Evolutionary conservation across 2,113 vertebrate genomes (phyloP), one percentile per base, ranked within the genome.

Genomic region (Eptesicus fuscus): DNA sequence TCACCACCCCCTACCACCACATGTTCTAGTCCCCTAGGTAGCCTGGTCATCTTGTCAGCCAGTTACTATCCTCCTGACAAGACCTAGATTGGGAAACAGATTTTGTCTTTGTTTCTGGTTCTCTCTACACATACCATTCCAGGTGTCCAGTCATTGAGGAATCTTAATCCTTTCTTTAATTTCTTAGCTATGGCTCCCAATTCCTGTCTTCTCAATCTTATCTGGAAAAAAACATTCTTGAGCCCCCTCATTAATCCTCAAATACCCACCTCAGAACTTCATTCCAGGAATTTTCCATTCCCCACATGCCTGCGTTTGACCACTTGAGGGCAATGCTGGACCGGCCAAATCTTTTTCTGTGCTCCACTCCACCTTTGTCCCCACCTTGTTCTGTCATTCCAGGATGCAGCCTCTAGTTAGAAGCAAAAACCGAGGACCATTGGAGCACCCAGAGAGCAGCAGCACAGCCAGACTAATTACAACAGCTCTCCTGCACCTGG

Each of bases 261-360:
- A 28, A 40, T 47, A 69, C 17, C n/a, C 61, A 18, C 37, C 53
- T 69, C 11, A 71, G 71, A 86, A 69, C 32, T 44, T 95, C 40
- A 32, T 3, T 49, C 63, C 53, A 30, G 59, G 44, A 91, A 89
- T 79, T 80, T 1, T 0, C n/a, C 4, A 1, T 42, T 74, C 35
- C 35, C 22, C 20, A 20, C 12, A 83, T 83, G 42, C 70, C 79
- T 90, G 30, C 37, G 10, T 93, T 70, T 95, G 90, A 88, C 95
- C 97, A 96, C 97, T 97, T 86, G 97, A 92, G 96, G 97, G 97
- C 97, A 97, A 82, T 97, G 97, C 84, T 85, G 80, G 92, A 93
- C 95, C 1, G 1, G 90, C 61, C 92, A 97, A 97, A 83, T 51
- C 35, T 49, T 77, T 76, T 12, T 28, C 56, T 11, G 12, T 2